Evolutionary conservation across 2,113 vertebrate genomes (phyloP).

Genomic region (Cephalopholis sonnerati): DNA sequence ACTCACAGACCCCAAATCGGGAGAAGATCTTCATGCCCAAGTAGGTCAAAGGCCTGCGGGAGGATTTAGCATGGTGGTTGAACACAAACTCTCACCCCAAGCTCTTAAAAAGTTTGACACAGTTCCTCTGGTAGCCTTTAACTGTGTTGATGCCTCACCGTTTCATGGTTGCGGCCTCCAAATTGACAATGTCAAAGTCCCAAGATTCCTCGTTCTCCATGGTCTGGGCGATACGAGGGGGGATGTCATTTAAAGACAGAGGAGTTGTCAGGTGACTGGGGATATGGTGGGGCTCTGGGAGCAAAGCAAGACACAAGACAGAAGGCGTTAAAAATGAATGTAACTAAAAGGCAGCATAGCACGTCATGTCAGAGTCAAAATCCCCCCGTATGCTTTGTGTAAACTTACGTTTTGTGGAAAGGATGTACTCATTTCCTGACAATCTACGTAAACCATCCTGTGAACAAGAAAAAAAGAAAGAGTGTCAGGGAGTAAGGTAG

Average conservation of each 20-base stretch:
- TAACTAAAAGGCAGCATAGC: neutral
- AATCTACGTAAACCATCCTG: slow-evolving; percentile 95
- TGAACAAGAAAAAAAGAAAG: slow-evolving; percentile 21
- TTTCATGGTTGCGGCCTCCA: slow-evolving; percentile 94
- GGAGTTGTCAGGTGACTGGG: slow-evolving; percentile 86
- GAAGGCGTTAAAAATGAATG: neutral
- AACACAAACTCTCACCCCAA: slow-evolving; percentile 12
- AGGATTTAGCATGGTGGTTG: slow-evolving; percentile 53
- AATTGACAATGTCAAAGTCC: slow-evolving; percentile 96
- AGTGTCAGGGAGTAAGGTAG: slow-evolving; percentile 10
- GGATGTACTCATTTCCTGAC: slow-evolving; percentile 94
- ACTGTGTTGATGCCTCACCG: slow-evolving; percentile 82
- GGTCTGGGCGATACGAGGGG: slow-evolving; percentile 91
- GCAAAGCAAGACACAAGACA: slow-evolving; percentile 8
- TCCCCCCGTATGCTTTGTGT: neutral
- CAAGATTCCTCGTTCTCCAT: slow-evolving; percentile 95
- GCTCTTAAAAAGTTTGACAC: neutral
- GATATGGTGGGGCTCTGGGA: slow-evolving; percentile 88
- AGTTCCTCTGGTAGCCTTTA: neutral
- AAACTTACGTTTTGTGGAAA: slow-evolving; percentile 94
- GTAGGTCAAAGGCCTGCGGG: slow-evolving; percentile 91
- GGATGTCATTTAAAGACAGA: slow-evolving; percentile 90
- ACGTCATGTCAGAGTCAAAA: neutral
- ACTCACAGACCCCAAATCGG: slow-evolving; percentile 94
- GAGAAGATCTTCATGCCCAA: slow-evolving; percentile 96